phyloP scores from a whole-genome alignment of 2,797 vertebrate species.

The Ispidina lecontei region DNA sequence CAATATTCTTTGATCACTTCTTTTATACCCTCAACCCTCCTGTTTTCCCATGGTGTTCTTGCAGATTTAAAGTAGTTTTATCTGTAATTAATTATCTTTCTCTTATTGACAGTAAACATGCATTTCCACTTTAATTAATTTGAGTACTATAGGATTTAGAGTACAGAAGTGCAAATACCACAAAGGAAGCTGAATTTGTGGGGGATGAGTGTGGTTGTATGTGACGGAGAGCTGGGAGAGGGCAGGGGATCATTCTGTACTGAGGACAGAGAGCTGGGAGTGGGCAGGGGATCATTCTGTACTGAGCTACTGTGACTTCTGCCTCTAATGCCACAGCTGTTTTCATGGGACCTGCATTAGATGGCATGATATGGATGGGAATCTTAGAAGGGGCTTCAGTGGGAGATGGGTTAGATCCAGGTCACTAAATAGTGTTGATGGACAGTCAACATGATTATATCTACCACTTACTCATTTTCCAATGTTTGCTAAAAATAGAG shows the following conservation, averaged over 20 bases:
- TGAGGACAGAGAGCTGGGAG: not conserved
- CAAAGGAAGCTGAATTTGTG: not conserved
- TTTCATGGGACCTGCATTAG: not conserved
- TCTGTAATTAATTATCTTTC: not conserved
- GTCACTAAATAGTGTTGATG: not conserved
- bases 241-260: not conserved
- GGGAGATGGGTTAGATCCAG: not conserved
- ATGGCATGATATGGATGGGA: not conserved
- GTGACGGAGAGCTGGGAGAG: not conserved
- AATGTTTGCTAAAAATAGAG: not conserved
- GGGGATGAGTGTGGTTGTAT: not conserved
- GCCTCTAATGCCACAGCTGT: not conserved
- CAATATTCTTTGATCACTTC: slow-evolving; percentile 22
- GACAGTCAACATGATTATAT: not conserved
- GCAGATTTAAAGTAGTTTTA: slow-evolving; percentile 7
- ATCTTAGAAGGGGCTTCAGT: not conserved
- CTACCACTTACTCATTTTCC: not conserved
- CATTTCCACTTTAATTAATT: not conserved
- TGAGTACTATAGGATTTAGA: not conserved
- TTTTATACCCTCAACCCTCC: not conserved
- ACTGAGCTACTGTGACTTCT: not conserved
- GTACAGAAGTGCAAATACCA: not conserved
- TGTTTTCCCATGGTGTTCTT: not conserved
- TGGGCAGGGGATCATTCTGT: not conserved
- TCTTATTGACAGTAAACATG: not conserved